Conservation (phyloP, 2,888 invertebrate genomes). For the Hyles lineata region DNA sequence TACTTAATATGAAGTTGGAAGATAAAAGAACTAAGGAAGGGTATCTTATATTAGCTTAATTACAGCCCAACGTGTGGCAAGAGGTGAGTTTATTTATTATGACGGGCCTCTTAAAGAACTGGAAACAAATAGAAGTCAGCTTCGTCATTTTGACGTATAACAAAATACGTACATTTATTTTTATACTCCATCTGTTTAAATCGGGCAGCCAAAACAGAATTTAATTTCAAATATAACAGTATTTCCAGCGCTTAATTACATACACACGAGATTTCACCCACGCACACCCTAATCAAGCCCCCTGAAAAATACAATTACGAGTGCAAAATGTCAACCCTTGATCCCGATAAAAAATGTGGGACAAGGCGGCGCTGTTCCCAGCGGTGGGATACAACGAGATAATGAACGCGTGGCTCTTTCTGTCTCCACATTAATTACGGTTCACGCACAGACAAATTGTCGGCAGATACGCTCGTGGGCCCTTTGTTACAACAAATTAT, state of each 20-base stretch:
- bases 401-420: slow-evolving; percentile 11
- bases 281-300: background rate
- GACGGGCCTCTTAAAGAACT: too few species aligned
- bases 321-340: background rate
- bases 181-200: too few species aligned
- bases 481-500: background rate
- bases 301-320: slow-evolving; percentile 19
- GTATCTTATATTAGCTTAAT: too few species aligned
- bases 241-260: background rate
- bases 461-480: background rate
- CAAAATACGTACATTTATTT: too few species aligned
- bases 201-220: background rate
- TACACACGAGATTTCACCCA: background rate
- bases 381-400: slow-evolving; percentile 14
- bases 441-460: background rate
- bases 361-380: background rate
- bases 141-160: too few species aligned
- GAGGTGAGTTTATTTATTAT: too few species aligned
- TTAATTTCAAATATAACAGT: background rate
- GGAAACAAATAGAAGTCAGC: too few species aligned
- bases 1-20: too few species aligned
- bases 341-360: background rate
- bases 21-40: too few species aligned
- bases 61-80: too few species aligned
- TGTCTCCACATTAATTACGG: slow-evolving; percentile 1